Base-by-base conservation (phyloP, 2,113 vertebrate species). In the Xenopus borealis region DNA sequence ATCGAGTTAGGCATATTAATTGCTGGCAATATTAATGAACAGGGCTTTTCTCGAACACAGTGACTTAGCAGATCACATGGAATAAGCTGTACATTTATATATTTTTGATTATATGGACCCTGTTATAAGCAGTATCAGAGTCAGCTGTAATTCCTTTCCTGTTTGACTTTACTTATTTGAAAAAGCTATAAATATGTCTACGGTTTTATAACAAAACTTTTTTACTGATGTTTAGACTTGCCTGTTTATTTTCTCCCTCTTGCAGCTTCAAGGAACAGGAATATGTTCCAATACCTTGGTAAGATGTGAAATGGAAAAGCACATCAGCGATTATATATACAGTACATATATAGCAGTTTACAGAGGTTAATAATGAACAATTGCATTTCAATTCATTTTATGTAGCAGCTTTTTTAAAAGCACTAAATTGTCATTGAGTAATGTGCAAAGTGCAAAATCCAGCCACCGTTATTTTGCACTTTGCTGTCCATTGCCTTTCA, bases 1-100 rank as follows among this genome's bases (percentile, higher is more conserved):
- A 23, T 69, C 57, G 27, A 44, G 58, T 53, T 62, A 13, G 66
- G 66, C 58, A 76, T 76, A 76, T 69, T 76, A 59, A 76, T 69
- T 69, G 66, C 46, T 23, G 46, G 14, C 73, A 69, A 76, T 69
- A 63, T 76, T 76, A 69, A 76, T 69, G 73, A 69, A 69, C 66
- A 76, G 40, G 69, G 8, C 46, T 73, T 73, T 66, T 27, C 53
- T 73, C 66, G 66, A 73, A 73, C 63, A 66, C 46, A 73, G 58
- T 69, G 66, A 69, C 58, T 62, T 45, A 46, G 66, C 66, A 69
- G 62, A 69, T 63, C 62, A 20, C 66, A 45, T 33, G 47, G 53
- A 50, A 69, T 76, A 59, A 63, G 19, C n/a, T 20, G 68, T 47
- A 20, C 12, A 69, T 76, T 76, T 62, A 76, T 69, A 69, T 53